A percentile compares a stretch with the other conserved stretches of the same genome.
phyloP scores from a whole-genome alignment of 2,113 vertebrate species.

The Agelaius phoeniceus region DNA sequence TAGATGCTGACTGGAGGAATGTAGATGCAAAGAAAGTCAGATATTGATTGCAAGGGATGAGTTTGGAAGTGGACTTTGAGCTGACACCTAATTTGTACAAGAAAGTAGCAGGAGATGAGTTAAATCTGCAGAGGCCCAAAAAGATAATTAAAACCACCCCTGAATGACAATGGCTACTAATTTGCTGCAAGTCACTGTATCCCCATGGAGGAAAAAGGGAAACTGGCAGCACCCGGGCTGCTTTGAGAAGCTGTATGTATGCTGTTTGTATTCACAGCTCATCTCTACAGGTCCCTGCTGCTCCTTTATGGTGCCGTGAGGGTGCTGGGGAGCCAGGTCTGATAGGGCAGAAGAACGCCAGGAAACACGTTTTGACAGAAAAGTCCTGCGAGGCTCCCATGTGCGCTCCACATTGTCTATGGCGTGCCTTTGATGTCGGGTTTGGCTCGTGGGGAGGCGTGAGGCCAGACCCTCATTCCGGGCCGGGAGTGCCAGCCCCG shows the following conservation, averaged over 20 bases:
- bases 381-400: conserved; percentile 54
- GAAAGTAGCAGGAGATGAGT: neutral
- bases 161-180: neutral
- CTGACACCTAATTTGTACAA: neutral
- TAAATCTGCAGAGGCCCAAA: neutral
- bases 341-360: conserved; percentile 26
- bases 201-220: neutral
- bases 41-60: neutral
- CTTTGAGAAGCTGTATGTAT: neutral
- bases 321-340: neutral
- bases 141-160: conserved; percentile 2
- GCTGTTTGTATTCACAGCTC: neutral
- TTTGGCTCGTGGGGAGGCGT: conserved; percentile 39
- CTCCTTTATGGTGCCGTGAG: neutral
- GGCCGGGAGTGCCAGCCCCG: neutral
- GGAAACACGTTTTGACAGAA: conserved; percentile 68
- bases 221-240: rapidly evolving
- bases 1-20: no score
- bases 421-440: conserved; percentile 68
- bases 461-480: neutral
- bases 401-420: conserved; percentile 72
- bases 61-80: neutral
- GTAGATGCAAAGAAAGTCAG: neutral
- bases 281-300: neutral
- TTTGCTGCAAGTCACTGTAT: neutral